A percentile compares a stretch with the other conserved stretches of the same genome.
Conservation (phyloP, 2,888 invertebrate genomes). For the Masnerella sp. region DNA sequence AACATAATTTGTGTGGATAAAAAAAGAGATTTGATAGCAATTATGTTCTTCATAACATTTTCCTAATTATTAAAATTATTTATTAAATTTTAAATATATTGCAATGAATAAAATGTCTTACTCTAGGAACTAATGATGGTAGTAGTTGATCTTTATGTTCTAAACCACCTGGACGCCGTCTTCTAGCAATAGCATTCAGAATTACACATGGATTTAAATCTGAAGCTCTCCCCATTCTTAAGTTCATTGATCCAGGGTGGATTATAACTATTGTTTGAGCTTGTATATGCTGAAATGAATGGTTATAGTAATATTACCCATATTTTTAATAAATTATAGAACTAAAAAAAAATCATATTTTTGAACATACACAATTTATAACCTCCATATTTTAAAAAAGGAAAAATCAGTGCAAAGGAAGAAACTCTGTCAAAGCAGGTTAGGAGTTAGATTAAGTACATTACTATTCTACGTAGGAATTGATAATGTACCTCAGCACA, state of each 20-base stretch:
- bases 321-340: slow-evolving; percentile 1
- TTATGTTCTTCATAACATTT: not conserved
- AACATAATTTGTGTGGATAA: too few species aligned
- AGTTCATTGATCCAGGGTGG: slow-evolving; percentile 94
- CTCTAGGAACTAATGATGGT: slow-evolving; percentile 82
- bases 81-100: not conserved
- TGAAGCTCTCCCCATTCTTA: slow-evolving; percentile 93
- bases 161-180: slow-evolving; percentile 78
- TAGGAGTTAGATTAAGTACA: too few species aligned
- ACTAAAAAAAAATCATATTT: not conserved
- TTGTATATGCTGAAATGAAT: slow-evolving; percentile 84
- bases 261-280: slow-evolving; percentile 93
- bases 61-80: slow-evolving; percentile 11
- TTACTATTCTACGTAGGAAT: too few species aligned
- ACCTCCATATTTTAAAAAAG: not conserved
- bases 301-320: too few species aligned
- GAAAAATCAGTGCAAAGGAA: not conserved
- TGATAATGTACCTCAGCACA: slow-evolving; percentile 71
- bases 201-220: slow-evolving; percentile 91
- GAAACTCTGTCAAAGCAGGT: too few species aligned
- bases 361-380: not conserved
- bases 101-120: slow-evolving; percentile 61
- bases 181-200: slow-evolving; percentile 91
- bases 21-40: not conserved
- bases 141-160: slow-evolving; percentile 83